Evolutionary conservation across 2,113 vertebrate species (phyloP), one percentile per base, ranked within the genome.

Genomic region (Erinaceus europaeus): DNA sequence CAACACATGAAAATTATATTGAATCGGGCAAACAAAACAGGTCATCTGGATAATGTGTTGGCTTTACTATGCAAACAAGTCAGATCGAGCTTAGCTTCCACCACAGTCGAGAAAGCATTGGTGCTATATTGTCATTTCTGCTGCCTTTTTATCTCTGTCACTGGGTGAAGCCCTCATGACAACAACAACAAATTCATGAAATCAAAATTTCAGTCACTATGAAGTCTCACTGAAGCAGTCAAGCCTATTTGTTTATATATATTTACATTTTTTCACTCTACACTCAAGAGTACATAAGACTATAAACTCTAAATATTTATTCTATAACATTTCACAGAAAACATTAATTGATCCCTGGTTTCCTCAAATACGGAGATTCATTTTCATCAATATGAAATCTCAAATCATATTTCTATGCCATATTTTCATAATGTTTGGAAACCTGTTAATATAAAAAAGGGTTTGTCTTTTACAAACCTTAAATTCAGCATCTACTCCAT

Each of bases 401-500:
- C 3, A 29, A 40, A 68, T 75, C 27, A 88, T 38, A 21, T 15
- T 74, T 55, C 53, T 71, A 61, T 48, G 15, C 1, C 76, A 79
- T 40, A 61, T 61, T 75, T 80, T 67, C 74, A 61, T 29, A 61
- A 46, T 52, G 20, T 46, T 79, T 40, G 27, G 25, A 40, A 67
- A 91, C 64, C 5, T 71, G 23, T 81, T 34, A 52, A 6, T 29
- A 68, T 48, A 84, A 50, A 65, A 57, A 32, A 46, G 1, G 73
- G 40, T 10, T 13, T 59, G 4, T 61, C 27, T 34, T 40, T 69
- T 69, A 64, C 27, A 6, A 80, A 98, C 98, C 98, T 98, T 97
- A 95, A 98, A 98, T 90, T 98, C 97, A 20, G 93, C 84, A 90
- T 98, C 96, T 62, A 98, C 96, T 57, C 75, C 87, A 80, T 97